A percentile compares a stretch with the other conserved stretches of the same genome.
Conservation (phyloP, 2,888 invertebrate genomes). For the Drosophila fungiperda region DNA sequence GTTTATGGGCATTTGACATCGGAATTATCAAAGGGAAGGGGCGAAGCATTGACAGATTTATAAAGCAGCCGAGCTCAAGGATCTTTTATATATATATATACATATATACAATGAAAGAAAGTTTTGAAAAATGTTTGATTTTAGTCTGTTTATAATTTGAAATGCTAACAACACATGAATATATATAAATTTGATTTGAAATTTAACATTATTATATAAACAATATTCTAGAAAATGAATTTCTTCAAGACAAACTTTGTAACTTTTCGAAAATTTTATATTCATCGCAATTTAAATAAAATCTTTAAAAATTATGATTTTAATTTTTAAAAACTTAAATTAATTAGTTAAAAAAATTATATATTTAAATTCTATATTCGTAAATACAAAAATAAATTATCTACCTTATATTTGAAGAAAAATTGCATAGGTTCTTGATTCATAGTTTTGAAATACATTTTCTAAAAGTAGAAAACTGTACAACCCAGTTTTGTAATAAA, state of each 20-base stretch:
- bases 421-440: neutral
- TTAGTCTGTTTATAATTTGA: neutral
- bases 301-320: neutral
- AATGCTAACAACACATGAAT: neutral
- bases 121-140: neutral
- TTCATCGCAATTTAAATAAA: neutral
- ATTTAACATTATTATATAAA: neutral
- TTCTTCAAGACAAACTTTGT: neutral
- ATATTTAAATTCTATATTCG: neutral
- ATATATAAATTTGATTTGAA: too few species aligned
- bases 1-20: conserved; percentile 42
- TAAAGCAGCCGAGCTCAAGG: neutral
- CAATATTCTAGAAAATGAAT: neutral
- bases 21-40: conserved; percentile 41
- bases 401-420: too few species aligned
- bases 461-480: too few species aligned
- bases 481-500: neutral
- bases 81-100: neutral
- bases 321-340: neutral
- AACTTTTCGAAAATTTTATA: neutral
- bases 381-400: neutral
- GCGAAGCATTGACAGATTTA: conserved; percentile 13
- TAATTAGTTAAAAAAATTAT: neutral
- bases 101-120: neutral
- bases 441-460: too few species aligned